Conservation (phyloP, 2,888 invertebrate genomes). For the Sesia apiformis region DNA sequence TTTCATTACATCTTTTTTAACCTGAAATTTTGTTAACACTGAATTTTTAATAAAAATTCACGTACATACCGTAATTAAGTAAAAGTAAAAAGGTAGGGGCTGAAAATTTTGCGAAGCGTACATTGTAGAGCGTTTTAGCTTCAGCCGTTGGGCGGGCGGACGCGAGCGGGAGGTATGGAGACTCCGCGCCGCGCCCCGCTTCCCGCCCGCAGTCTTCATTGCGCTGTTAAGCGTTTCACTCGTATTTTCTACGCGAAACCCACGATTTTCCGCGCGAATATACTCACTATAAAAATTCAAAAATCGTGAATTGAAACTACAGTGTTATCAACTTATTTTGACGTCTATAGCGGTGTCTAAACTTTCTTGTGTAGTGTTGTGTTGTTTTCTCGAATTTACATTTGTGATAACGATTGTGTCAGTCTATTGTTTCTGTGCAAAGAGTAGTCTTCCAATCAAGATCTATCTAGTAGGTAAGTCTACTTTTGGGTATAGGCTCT, state of each 20-base stretch:
- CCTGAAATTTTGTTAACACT: too few relatives aligned
- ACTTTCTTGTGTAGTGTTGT: background rate
- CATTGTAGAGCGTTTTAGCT: background rate
- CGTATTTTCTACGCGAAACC: background rate
- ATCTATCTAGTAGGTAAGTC: background rate
- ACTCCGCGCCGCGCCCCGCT: background rate
- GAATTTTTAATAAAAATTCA: too few relatives aligned
- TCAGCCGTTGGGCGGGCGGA: background rate
- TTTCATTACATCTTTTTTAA: too few relatives aligned
- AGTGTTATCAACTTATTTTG: background rate
- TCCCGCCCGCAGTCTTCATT: background rate
- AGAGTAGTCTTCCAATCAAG: background rate
- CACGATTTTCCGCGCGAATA: too few relatives aligned
- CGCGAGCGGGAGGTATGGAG: background rate
- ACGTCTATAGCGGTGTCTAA: background rate
- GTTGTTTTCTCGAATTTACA: background rate
- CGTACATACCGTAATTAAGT: too few relatives aligned
- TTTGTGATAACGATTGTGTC: background rate
- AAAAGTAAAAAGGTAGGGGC: too few relatives aligned
- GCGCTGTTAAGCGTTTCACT: background rate
- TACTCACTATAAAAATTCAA: background rate
- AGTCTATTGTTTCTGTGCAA: background rate
- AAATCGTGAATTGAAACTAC: background rate
- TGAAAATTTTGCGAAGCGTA: too few relatives aligned
- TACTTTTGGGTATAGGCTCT: background rate